Percentiles rank a stretch among this genome's conserved stretches.
phyloP scores from a whole-genome alignment of 1,140 invertebrate genomes.

The Cotesia chilonis region DNA sequence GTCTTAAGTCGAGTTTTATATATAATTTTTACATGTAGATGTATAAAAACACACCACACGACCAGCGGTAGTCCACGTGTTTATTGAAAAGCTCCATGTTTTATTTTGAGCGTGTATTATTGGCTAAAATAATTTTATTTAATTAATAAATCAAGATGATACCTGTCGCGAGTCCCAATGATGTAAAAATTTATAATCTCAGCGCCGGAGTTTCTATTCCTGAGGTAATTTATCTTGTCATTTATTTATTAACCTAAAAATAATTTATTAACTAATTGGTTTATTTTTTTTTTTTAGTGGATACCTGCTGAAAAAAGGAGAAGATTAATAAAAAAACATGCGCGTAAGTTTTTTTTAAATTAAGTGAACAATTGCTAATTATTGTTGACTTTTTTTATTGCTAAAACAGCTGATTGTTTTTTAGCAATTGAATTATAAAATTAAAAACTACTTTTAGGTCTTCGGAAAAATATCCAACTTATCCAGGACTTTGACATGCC shows the following conservation, averaged over 20 bases:
- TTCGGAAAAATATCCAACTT: conserved; percentile 90
- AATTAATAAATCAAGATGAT: conserved; percentile 58
- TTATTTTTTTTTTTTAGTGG: conserved; percentile 76
- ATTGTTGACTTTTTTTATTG: conserved; percentile 8
- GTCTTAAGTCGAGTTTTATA: too few relatives aligned
- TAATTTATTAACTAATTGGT: conserved; percentile 29
- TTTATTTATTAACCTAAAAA: conserved; percentile 1
- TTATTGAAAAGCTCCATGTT: too few relatives aligned
- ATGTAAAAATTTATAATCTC: conserved; percentile 98
- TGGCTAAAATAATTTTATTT: neutral
- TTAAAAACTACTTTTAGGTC: conserved; percentile 66
- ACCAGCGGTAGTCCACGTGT: too few relatives aligned
- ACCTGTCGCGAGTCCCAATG: conserved; percentile 87
- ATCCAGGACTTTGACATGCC: conserved; percentile 99
- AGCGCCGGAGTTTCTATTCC: conserved; percentile 96
- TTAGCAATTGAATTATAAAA: neutral
- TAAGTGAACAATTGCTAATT: conserved; percentile 16
- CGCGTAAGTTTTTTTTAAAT: conserved; percentile 65
- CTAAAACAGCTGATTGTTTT: conserved; percentile 25
- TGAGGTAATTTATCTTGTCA: conserved; percentile 75
- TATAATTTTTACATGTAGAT: too few relatives aligned
- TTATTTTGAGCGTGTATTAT: neutral
- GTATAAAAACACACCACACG: too few relatives aligned
- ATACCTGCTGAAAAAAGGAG: conserved; percentile 89
- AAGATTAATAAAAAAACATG: conserved; percentile 88